Evolutionary conservation across 2,797 vertebrate genomes (phyloP).

Genomic region (Melopsittacus undulatus): DNA sequence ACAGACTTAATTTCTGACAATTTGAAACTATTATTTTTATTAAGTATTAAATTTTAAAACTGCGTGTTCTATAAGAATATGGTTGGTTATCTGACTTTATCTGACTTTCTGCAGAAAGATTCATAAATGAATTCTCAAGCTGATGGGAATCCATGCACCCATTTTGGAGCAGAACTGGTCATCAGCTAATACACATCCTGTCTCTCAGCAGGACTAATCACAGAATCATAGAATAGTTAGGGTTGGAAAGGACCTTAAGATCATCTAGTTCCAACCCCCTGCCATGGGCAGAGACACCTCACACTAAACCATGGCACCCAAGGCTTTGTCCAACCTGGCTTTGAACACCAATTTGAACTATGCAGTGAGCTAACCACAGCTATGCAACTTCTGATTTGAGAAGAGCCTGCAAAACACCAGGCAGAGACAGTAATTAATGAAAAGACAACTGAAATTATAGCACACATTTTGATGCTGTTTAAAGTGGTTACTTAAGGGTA

Average conservation of each 20-base stretch:
- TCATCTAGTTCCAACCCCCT: too few relatives aligned
- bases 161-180: neutral
- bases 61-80: neutral
- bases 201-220: neutral
- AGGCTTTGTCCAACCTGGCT: too few relatives aligned
- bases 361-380: neutral
- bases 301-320: too few relatives aligned
- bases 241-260: too few relatives aligned
- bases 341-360: neutral
- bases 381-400: neutral
- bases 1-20: neutral
- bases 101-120: neutral
- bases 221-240: too few relatives aligned
- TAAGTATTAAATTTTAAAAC: neutral
- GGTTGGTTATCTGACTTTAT: neutral
- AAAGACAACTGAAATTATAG: neutral
- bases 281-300: too few relatives aligned
- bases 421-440: neutral
- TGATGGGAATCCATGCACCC: neutral
- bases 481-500: neutral
- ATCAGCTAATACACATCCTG: neutral
- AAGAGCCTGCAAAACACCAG: neutral
- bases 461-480: neutral
- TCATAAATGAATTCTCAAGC: neutral
- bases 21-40: neutral